A percentile compares a stretch with the other conserved stretches of the same genome.
phyloP scores from a whole-genome alignment of 1,140 invertebrate genomes.

The Solenopsis invicta region DNA sequence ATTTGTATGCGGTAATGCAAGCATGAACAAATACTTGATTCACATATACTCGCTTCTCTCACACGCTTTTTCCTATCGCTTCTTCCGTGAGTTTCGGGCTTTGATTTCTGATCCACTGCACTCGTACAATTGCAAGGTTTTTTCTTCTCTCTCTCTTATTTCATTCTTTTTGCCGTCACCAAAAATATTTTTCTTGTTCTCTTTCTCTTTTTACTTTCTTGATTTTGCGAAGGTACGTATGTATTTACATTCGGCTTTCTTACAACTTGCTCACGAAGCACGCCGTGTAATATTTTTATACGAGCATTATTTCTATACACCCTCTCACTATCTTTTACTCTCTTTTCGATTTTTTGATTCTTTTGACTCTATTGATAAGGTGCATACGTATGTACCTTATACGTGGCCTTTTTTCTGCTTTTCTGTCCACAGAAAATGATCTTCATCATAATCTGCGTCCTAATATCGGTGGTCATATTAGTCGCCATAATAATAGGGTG shows the following conservation, averaged over 20 bases:
- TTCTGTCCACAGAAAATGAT: conserved; percentile 95
- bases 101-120: conserved; percentile 46
- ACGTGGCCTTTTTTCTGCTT: conserved; percentile 78
- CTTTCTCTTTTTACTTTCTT: conserved; percentile 56
- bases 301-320: conserved; percentile 44
- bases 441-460: conserved; percentile 93
- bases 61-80: conserved; percentile 26
- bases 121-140: conserved; percentile 19
- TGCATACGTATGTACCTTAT: conserved; percentile 6
- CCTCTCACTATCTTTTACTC: conserved; percentile 4
- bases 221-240: conserved; percentile 12
- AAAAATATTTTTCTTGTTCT: conserved; percentile 49
- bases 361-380: background rate
- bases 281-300: conserved; percentile 57
- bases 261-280: conserved; percentile 21
- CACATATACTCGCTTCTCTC: background rate
- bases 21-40: conserved; percentile 24
- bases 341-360: conserved; percentile 38
- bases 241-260: background rate
- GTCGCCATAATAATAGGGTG: conserved; percentile 84
- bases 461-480: conserved; percentile 86
- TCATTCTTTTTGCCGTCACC: background rate
- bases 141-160: conserved; percentile 24
- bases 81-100: conserved; percentile 10
- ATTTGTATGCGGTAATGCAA: conserved; percentile 13